Evolutionary conservation across 2,113 vertebrate species (phyloP).

Genomic region (Microcebus griseorufus): DNA sequence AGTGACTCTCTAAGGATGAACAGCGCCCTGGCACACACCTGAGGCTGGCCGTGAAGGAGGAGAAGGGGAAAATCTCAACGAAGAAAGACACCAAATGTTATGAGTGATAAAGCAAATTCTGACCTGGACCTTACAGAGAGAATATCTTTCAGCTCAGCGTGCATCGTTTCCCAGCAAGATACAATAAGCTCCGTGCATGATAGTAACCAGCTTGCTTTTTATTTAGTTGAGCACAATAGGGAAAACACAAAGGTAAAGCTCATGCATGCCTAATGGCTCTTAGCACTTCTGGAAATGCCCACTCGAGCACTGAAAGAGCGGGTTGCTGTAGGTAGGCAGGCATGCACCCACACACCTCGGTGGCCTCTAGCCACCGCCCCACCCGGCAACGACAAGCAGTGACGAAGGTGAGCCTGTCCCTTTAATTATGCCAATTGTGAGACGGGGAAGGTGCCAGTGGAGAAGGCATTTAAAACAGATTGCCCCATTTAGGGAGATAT

Average conservation of each 20-base stretch:
- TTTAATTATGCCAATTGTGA: conserved; percentile 35
- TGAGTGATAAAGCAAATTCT: neutral
- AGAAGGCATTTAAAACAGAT: conserved; percentile 43
- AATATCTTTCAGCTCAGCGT: neutral
- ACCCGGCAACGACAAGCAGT: neutral
- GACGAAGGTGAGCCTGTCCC: conserved; percentile 30
- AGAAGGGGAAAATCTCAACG: neutral
- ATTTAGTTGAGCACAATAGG: neutral
- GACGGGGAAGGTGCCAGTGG: conserved; percentile 52
- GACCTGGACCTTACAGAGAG: neutral
- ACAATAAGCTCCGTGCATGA: neutral
- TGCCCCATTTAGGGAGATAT: conserved; percentile 58
- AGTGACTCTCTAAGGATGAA: neutral
- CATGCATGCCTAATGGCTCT: neutral
- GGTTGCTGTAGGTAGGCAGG: rapidly evolving
- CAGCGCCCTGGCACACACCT: neutral
- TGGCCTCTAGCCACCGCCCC: neutral
- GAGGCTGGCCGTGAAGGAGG: neutral
- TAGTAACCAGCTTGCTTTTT: neutral
- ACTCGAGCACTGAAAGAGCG: neutral
- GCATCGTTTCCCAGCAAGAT: neutral
- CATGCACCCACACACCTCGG: too few relatives aligned
- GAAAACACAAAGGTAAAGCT: neutral
- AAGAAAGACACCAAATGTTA: neutral
- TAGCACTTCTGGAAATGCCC: neutral